phyloP scores from a whole-genome alignment of 1,140 invertebrate genomes.

The Rhopalosiphum padi region DNA sequence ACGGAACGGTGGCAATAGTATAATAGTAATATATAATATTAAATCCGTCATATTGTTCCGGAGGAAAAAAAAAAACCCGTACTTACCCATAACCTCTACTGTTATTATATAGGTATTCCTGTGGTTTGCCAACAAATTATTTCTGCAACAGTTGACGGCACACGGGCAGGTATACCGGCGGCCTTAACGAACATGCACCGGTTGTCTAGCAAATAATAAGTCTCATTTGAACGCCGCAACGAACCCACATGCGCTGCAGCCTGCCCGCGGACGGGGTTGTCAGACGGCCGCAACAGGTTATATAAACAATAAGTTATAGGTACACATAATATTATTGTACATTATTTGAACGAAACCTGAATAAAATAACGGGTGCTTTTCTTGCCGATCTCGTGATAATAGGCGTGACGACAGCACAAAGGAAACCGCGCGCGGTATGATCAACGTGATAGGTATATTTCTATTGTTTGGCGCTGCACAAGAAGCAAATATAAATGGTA shows the following conservation, averaged over 20 bases:
- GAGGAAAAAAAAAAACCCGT: not conserved
- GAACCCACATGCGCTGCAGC: not conserved
- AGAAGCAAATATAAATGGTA: not conserved
- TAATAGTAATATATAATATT: not conserved
- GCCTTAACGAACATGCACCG: not conserved
- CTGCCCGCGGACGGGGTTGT: not conserved
- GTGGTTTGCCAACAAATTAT: not conserved
- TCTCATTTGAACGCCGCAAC: not conserved
- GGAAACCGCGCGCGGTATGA: not conserved
- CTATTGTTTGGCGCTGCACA: not conserved
- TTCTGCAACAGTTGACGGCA: not conserved
- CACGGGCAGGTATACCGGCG: not conserved
- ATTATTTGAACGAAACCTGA: not conserved
- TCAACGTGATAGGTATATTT: not conserved
- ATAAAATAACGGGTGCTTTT: slow-evolving; percentile 15
- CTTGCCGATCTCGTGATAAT: not conserved
- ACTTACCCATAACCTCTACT: not conserved
- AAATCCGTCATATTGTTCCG: not conserved
- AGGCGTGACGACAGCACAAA: slow-evolving; percentile 2
- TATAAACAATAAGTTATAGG: slow-evolving; percentile 13
- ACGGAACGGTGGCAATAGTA: not conserved
- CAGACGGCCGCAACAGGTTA: not conserved
- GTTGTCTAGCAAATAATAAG: not conserved
- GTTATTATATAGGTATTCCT: not conserved
- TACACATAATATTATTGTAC: slow-evolving; percentile 18